These are phyloP conservation scores for Pandemis corylana DNA, from an alignment of 2,888 invertebrate species.

Conservation along the genomic window DNA sequence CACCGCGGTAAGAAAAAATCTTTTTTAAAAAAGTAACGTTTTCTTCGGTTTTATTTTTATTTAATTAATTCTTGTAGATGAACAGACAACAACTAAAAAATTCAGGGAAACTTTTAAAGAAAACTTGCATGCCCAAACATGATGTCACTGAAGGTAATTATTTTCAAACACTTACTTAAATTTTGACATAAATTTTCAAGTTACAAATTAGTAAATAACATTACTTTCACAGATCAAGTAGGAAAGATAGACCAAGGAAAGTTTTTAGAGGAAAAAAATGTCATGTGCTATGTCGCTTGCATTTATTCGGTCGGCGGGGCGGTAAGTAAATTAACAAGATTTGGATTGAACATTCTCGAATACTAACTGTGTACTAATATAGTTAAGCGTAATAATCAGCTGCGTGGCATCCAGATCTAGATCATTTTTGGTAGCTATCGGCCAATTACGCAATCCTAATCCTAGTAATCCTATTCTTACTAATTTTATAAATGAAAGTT, in stretches of 20 bases:
- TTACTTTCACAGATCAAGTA: slow-evolving; percentile 53
- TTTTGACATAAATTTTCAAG: no score
- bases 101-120: slow-evolving; percentile 59
- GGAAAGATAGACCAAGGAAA: slow-evolving; percentile 60
- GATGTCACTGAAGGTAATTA: slow-evolving; percentile 60
- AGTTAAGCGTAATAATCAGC: no score
- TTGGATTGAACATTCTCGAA: background rate
- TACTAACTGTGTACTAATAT: no score
- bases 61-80: slow-evolving; percentile 53
- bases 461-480: no score
- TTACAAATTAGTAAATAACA: no score
- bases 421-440: no score
- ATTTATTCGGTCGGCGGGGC: slow-evolving; percentile 55
- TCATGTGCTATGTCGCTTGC: slow-evolving; percentile 64
- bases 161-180: background rate
- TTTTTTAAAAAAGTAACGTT: no score
- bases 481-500: no score
- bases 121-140: slow-evolving; percentile 61
- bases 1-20: slow-evolving; percentile 22
- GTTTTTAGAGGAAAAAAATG: slow-evolving; percentile 58
- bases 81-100: slow-evolving; percentile 62
- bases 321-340: slow-evolving; percentile 48
- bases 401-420: no score
- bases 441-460: no score
- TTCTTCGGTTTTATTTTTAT: background rate